Evolutionary conservation across 2,113 vertebrate genomes (phyloP), one percentile per base, ranked within the genome.

Genomic region (Marmota monax): DNA sequence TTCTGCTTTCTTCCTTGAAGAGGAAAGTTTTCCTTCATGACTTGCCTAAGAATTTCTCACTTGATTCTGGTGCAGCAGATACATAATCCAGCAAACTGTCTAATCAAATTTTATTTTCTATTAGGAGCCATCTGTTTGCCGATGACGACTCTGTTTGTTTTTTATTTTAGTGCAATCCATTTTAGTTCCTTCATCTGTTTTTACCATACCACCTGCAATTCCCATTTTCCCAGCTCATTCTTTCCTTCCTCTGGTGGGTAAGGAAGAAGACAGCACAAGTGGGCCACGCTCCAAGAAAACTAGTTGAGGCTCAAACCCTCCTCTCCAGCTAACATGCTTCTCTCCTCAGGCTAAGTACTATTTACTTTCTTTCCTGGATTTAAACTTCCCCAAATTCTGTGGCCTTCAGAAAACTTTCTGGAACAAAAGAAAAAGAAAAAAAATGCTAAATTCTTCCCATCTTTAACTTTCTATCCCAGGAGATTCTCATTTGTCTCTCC

Each of bases 41-140:
- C 58, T 70, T 69, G 65, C 61, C 39, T 94, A 39, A 84, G 73
- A 96, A 69, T 92, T 88, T 89, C 73, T 92, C 77, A 51, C 39
- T 93, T 92, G 67, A 80, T 88, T 94, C 87, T 90, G 58, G 34
- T 56, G 58, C 37, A 72, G 29, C 51, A 48, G 42, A 69, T 65
- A 76, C 20, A 67, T 37, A n/a, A 67, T 80, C 25, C n/a, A 61
- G 58, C 73, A 85, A 94, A 87, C 86, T 94, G 89, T 96, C 95
- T 92, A 80, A 78, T 93, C 92, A 94, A 27, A 88, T 92, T 86
- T 77, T 82, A 79, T 94, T 95, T 83, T 78, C 77, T 94, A 37
- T 92, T 96, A 92, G 88, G 70, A 92, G 29, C 95, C 96, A 90
- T 91, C 93, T 96, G 94, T 84, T 94, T 84, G 56, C 83, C 2